Conservation (phyloP, 2,113 vertebrate genomes). For the Dipodomys ordii region DNA sequence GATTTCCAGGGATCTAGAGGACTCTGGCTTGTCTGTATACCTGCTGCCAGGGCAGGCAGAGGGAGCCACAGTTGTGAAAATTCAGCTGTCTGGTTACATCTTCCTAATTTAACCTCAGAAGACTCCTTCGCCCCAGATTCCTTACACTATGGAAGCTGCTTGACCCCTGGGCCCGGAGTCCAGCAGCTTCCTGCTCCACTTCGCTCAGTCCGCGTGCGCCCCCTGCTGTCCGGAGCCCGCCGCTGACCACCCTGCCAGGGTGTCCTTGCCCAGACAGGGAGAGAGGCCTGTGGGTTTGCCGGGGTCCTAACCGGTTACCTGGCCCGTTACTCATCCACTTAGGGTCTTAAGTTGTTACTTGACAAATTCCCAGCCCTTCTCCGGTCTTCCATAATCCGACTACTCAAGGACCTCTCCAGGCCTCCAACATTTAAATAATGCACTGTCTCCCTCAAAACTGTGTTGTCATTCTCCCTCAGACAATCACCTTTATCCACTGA, state of each 20-base stretch:
- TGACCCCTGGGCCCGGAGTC: neutral
- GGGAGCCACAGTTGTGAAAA: neutral
- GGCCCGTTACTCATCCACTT: neutral
- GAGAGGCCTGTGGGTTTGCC: neutral
- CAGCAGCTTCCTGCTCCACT: neutral
- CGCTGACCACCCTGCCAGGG: neutral
- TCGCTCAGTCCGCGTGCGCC: conserved; percentile 48
- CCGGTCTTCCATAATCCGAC: neutral
- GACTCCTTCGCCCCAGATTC: neutral
- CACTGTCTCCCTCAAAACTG: neutral
- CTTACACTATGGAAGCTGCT: too few relatives aligned
- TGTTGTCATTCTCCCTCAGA: neutral
- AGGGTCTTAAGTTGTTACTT: neutral
- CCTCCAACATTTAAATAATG: conserved; percentile 12
- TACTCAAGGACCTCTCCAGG: neutral
- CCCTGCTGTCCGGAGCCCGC: conserved; percentile 41
- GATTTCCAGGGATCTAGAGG: neutral
- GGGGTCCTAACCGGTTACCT: neutral
- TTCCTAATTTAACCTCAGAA: neutral
- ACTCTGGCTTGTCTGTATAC: neutral
- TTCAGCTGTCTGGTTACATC: neutral
- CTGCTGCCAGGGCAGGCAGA: neutral
- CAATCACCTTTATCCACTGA: neutral
- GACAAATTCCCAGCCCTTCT: neutral
- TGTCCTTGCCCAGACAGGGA: too few relatives aligned